Conservation (phyloP, 2,797 vertebrate species). For the Peromyscus melanophrys region DNA sequence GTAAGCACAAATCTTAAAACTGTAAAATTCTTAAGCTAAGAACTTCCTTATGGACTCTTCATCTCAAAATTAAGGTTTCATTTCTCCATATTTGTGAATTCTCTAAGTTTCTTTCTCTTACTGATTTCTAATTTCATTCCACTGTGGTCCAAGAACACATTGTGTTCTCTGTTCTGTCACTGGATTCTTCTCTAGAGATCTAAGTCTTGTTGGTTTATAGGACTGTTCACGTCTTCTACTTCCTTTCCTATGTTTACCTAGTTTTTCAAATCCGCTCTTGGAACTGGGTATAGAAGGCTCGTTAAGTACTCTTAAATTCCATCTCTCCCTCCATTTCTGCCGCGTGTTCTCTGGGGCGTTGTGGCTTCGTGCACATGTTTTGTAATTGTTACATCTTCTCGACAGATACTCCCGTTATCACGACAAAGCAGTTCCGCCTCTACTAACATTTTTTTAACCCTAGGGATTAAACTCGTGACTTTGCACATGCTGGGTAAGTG, state of each 20-base stretch:
- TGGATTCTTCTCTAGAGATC: background rate
- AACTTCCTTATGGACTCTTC: background rate
- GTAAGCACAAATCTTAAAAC: background rate
- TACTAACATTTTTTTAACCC: background rate
- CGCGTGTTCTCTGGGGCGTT: background rate
- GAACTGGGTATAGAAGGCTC: background rate
- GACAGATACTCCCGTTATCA: background rate
- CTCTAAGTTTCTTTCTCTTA: constrained; percentile 8
- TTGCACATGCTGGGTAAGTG: background rate
- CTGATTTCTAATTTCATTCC: constrained; percentile 24
- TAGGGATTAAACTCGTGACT: background rate
- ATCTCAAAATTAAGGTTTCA: constrained; percentile 2
- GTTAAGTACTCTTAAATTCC: background rate
- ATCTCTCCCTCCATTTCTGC: background rate
- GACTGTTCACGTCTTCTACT: background rate
- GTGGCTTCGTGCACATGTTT: background rate
- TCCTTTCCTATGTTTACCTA: background rate
- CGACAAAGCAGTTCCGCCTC: background rate
- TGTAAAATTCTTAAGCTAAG: background rate
- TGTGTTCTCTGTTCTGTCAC: background rate
- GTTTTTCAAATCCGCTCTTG: background rate
- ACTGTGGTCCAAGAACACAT: background rate
- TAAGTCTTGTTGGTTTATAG: background rate
- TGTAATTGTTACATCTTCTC: background rate
- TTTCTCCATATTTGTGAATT: background rate